A percentile compares a stretch with the other conserved stretches of the same genome.
These are phyloP conservation scores for Adoxophyes honmai DNA, from an alignment of 1,140 invertebrate species.

Conservation along the genomic window DNA sequence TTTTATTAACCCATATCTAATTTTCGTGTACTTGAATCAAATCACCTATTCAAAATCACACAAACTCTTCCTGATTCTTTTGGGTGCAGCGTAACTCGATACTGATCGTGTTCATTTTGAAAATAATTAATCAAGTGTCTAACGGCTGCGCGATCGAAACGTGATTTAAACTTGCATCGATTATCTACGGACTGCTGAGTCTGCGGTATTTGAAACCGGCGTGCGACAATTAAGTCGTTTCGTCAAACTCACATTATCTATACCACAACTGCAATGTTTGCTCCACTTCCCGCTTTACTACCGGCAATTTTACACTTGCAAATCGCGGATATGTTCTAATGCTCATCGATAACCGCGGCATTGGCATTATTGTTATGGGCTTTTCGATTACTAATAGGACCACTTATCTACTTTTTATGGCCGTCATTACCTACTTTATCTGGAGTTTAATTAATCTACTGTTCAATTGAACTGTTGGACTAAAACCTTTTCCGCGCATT, in stretches of 20 bases:
- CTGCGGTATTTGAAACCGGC: constrained; percentile 31
- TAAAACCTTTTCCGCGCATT: constrained; percentile 24
- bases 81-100: background rate
- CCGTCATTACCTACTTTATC: no score
- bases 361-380: background rate
- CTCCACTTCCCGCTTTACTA: constrained; percentile 1
- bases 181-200: constrained; percentile 32
- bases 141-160: background rate
- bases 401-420: no score
- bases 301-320: constrained; percentile 13
- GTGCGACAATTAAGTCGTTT: constrained; percentile 39
- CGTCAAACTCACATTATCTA: constrained; percentile 25
- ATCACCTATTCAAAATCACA: background rate
- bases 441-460: no score
- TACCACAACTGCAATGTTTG: constrained; percentile 17
- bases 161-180: constrained; percentile 24
- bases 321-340: background rate
- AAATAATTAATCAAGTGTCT: no score
- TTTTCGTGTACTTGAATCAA: constrained; percentile 29
- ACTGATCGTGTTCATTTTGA: no score
- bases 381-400: no score
- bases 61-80: background rate
- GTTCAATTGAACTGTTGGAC: background rate
- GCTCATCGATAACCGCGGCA: background rate
- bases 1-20: constrained; percentile 45